Evolutionary conservation across 92 coral and sea anemone genomes (phyloP).

Genomic region (Metridium senile): DNA sequence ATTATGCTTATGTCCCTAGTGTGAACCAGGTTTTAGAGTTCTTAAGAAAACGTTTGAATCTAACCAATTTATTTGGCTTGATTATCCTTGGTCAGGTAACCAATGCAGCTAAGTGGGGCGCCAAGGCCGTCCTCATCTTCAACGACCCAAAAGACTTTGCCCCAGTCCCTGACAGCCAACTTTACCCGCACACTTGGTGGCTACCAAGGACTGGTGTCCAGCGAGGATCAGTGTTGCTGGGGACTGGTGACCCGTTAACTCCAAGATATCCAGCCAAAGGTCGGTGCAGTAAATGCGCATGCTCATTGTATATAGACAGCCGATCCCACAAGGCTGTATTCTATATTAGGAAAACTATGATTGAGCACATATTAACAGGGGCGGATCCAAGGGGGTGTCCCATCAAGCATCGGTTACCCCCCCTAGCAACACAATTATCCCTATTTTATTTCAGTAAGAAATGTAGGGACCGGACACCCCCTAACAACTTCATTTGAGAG

Average conservation of each 20-base stretch:
- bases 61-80: not conserved
- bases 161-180: conserved; percentile 80
- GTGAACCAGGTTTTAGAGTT: too few species aligned
- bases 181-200: conserved; percentile 89
- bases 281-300: not conserved
- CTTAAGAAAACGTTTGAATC: not conserved
- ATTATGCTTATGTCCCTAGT: too few species aligned
- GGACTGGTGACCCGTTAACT: conserved; percentile 90
- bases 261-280: conserved; percentile 97
- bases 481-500: too few species aligned
- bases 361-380: too few species aligned
- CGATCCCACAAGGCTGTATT: too few species aligned
- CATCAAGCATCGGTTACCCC: too few species aligned
- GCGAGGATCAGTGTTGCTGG: conserved; percentile 81
- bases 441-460: too few species aligned
- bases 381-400: too few species aligned
- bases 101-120: conserved; percentile 76
- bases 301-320: not conserved
- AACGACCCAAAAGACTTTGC: conserved; percentile 90
- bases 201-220: conserved; percentile 92
- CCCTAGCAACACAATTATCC: too few species aligned
- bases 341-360: too few species aligned
- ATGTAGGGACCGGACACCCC: too few species aligned
- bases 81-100: conserved; percentile 60
- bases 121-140: conserved; percentile 74